phyloP scores from a whole-genome alignment of 2,113 vertebrate genomes.

The Peromyscus maniculatus region DNA sequence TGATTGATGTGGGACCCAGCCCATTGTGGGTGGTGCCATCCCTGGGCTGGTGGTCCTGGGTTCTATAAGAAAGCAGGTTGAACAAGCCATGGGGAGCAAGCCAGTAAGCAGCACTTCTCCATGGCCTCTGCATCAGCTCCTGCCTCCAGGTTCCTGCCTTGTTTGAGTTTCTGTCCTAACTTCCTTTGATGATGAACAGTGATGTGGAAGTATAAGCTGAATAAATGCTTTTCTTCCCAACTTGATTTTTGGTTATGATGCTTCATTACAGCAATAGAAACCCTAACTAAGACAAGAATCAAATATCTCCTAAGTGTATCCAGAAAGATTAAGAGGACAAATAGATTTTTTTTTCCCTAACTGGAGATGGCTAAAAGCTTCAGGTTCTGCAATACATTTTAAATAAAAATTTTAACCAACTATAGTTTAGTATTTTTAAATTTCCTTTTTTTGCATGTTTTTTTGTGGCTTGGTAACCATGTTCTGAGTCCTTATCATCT shows the following conservation, averaged over 20 bases:
- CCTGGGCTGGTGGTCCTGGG: not conserved
- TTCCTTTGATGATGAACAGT: not conserved
- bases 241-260: not conserved
- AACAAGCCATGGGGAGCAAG: not conserved
- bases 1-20: not conserved
- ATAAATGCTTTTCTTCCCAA: too few species aligned
- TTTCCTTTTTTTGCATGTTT: not conserved
- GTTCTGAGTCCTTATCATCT: rapidly evolving
- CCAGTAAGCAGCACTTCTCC: not conserved
- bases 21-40: not conserved
- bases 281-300: not conserved
- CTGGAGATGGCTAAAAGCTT: not conserved
- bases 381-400: not conserved
- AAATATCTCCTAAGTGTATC: not conserved
- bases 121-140: not conserved
- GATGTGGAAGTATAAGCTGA: not conserved
- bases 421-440: not conserved
- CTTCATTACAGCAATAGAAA: not conserved
- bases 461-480: not conserved
- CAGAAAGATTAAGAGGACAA: not conserved
- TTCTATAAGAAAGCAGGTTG: not conserved
- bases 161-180: not conserved
- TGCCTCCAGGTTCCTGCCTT: not conserved
- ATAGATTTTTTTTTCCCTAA: not conserved
- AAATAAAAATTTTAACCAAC: not conserved